Base-by-base conservation (phyloP, 2,797 vertebrate genomes). In the Allobates femoralis region DNA sequence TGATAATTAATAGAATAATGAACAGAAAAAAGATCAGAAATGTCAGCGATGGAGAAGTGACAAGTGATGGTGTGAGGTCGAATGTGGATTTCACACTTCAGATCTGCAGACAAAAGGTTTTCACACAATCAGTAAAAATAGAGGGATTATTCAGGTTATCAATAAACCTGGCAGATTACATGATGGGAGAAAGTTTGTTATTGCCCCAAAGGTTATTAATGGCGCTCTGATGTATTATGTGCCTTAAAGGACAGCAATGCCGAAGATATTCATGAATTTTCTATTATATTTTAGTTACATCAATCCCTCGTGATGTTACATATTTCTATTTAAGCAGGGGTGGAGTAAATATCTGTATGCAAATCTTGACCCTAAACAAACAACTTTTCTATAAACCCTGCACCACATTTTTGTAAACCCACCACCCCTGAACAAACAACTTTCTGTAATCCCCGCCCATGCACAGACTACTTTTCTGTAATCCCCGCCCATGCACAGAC, bases 161-260 rank as follows among this genome's bases (percentile, higher is more conserved):
- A 10, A 18, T 32, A 77, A 32, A 77, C 26, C 19, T 23, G 8
- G 12, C 8, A 8, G 0, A 10, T 6, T 7, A 16, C 50, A 30
- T 55, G 74, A 76, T 76, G 74, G 41, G 46, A 76, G 67, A 76
- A 53, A 19, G 16, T 51, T 28, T n/a, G 2, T n/a, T 73, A 73
- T 11, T 23, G 37, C 0, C 10, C 16, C n/a, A 28, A 51, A 75
- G 73, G 46, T 28, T 75, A 75, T 75, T 51, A 15, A 16, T 51
- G 1, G 3, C 5, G 18, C 16, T 75, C 30, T 41, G 32, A 12
- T 69, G 28, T 23, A 23, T 37, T 21, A 69, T 69, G 0, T 1
- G 0, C 4, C 32, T 34, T 67, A 34, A 34, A 67, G 5, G 66
- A 15, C 28, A 12, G 10, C 41, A 46, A 7, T 0, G 41, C 6